Base-by-base conservation (phyloP, 2,113 vertebrate species). In the Halcyon senegalensis region DNA sequence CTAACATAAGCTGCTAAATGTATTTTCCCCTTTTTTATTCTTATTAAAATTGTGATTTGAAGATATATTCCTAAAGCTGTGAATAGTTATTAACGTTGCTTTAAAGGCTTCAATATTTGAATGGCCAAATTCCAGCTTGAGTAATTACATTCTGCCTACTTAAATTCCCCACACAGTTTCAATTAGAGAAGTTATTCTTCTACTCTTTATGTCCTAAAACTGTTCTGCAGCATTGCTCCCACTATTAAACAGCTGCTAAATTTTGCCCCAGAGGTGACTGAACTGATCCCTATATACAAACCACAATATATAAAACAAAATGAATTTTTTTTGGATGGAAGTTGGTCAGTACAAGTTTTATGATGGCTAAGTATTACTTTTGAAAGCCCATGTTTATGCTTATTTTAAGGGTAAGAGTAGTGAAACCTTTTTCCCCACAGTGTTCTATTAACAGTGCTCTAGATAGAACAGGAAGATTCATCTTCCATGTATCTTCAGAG, bases 91-190 rank as follows among this genome's bases (percentile, higher is more conserved):
- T 97, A 96, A 91, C 95, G 93, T 93, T 93, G 91, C 84, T 96
- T 96, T 95, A 86, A 94, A 97, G 56, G 55, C 84, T 95, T 95
- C 95, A 90, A 60, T 93, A 96, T 96, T 92, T 96, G 93, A 94
- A 92, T 94, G 90, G 84, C 94, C 94, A 91, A 93, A 95, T 96
- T 97, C 86, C 91, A 97, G 66, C 80, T 64, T 96, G 93, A 96
- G 72, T 95, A 97, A 97, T 96, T 97, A 94, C 84, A 97, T 94
- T 93, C 94, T 96, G 86, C 81, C 94, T 95, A 92, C 93, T 97
- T 96, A 95, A 92, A 97, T 96, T 96, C 93, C 88, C 81, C 83
- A 92, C 94, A 83, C 84, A 92, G 56, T 96, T 96, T 94, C 88
- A 95, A 94, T 94, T 97, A 96, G 81, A 87, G 88, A 94, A 95